Base-by-base conservation (phyloP, 2,888 invertebrate genomes). In the Epirrhoe alternata region DNA sequence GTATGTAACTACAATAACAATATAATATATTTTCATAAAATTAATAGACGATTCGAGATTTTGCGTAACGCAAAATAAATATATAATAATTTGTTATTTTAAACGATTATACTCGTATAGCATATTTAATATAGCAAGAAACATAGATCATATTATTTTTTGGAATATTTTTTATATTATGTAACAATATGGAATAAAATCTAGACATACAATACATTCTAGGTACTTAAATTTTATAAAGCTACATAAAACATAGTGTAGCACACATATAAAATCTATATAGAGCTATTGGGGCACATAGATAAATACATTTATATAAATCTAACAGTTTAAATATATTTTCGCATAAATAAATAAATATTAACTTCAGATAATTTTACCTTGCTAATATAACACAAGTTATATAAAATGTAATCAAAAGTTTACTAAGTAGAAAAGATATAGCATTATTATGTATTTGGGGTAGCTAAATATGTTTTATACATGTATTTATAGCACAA, bases 221-320 rank as follows among this genome's bases (percentile, higher is more conserved):
- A 42, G 6, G 51, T 45, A 42, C n/a, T n/a, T n/a, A 35, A 61
- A 54, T 6, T 57, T 42, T 35, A 35, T 17, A 54, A 50, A 45
- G 33, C 52, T 59, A 49, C 35, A 58, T 64, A 64, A 54, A 17
- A 56, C 42, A 57, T 61, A 50, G 54, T 57, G 24, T 31, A 55
- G 49, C 8, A 60, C 52, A 59, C 45, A 55, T 51, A 58, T 58
- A 61, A 52, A 62, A 30, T 50, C 38, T 45, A 64, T 61, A 57
- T 52, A 31, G 14, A 17, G 52, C 47, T 51, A 55, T 45, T 62
- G 66, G 66, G 65, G 52, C 57, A 67, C 14, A 56, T 35, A 14
- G 14, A 54, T 61, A 50, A 54, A 59, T 31, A 63, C 35, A 49
- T 60, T 50, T 31, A 58, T 47, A 56, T 55, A 55, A 49, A 52